A percentile compares a stretch with the other conserved stretches of the same genome.
These are phyloP conservation scores for Pelobates fuscus DNA, from an alignment of 2,113 vertebrate species.

Conservation along the genomic window DNA sequence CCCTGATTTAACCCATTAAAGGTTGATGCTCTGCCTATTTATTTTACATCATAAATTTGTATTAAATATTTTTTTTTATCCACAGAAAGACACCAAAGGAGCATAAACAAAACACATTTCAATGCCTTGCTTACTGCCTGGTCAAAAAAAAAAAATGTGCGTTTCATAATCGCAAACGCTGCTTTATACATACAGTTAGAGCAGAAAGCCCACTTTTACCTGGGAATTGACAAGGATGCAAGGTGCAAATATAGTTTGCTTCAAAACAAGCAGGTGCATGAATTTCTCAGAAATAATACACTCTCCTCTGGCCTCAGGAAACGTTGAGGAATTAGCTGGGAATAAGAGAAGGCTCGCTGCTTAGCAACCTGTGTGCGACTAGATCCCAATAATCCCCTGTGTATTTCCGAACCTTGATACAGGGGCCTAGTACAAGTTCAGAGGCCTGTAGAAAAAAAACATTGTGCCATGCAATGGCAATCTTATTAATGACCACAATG, in stretches of 20 bases:
- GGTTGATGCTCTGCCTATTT: no score
- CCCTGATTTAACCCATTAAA: no score
- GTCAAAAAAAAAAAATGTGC: no score
- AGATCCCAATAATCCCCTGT: slow-evolving; percentile 49
- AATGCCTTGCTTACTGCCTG: no score
- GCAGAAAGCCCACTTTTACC: slow-evolving; percentile 12
- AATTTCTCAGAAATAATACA: slow-evolving; percentile 46
- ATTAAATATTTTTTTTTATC: no score
- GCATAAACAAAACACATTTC: no score
- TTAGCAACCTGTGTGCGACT: slow-evolving; percentile 48
- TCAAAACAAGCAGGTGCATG: slow-evolving; percentile 50
- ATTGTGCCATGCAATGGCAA: slow-evolving; percentile 37
- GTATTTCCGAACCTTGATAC: slow-evolving; percentile 46
- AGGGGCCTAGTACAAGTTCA: slow-evolving; percentile 38
- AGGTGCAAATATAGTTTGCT: slow-evolving; percentile 29
- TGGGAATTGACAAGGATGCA: background rate
- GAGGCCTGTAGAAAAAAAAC: slow-evolving; percentile 21
- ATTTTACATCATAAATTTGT: no score
- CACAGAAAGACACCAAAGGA: no score
- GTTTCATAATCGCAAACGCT: background rate
- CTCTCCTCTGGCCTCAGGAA: slow-evolving; percentile 50
- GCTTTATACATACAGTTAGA: slow-evolving; percentile 37
- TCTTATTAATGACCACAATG: background rate
- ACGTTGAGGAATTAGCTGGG: slow-evolving; percentile 50
- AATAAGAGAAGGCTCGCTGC: slow-evolving; percentile 50